Evolutionary conservation across 53 echinoderm and acorn worm species (phyloP).

Genomic region (Luidia sarsii): DNA sequence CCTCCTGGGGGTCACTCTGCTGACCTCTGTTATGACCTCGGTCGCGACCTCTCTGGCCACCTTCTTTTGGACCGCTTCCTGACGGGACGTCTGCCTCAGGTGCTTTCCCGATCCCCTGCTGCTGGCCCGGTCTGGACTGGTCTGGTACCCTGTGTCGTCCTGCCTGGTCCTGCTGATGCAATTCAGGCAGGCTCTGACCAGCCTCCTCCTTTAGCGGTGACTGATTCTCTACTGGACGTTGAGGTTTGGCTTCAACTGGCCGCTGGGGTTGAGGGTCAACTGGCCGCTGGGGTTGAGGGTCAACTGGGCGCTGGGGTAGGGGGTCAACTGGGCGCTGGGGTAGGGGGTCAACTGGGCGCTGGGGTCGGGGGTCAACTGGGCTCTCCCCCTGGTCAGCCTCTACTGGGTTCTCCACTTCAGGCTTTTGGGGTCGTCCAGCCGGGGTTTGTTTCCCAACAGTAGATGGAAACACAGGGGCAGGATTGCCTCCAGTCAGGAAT

Average conservation of each 20-base stretch:
- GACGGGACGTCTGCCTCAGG: background rate
- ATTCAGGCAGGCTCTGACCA: no score
- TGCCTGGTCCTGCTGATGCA: background rate
- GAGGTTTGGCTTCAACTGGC: background rate
- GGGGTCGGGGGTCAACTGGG: background rate
- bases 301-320: background rate
- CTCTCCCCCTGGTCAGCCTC: no score
- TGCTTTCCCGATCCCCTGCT: background rate
- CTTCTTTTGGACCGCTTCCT: background rate
- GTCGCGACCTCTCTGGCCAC: background rate
- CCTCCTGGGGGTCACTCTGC: background rate
- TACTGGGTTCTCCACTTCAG: background rate
- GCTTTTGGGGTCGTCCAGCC: no score
- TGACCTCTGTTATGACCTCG: background rate
- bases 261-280: background rate
- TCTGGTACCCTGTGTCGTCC: no score
- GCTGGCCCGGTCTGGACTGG: no score
- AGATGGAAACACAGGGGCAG: slow-evolving; percentile 38
- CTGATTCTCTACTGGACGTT: no score
- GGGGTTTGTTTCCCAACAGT: background rate
- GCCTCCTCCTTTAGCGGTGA: no score
- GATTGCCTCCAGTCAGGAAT: slow-evolving; percentile 20
- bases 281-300: background rate
- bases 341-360: background rate
- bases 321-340: background rate